phyloP scores from a whole-genome alignment of 2,113 vertebrate species.

The Rattus rattus region DNA sequence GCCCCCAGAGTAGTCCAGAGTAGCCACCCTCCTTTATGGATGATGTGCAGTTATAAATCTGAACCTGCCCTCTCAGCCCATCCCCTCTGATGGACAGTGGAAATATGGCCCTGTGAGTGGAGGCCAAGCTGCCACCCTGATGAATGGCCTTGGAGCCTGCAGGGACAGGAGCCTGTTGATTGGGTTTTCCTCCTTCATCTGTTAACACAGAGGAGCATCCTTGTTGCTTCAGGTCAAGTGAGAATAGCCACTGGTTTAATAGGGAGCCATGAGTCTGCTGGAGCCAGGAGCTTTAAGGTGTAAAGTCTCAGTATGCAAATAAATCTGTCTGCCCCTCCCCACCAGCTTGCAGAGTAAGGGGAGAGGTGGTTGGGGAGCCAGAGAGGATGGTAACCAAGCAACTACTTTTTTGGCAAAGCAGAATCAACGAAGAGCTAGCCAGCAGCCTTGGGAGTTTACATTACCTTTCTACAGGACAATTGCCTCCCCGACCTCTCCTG shows the following conservation, averaged over 20 bases:
- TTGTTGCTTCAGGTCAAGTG: not conserved
- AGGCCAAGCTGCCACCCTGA: not conserved
- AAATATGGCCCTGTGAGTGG: not conserved
- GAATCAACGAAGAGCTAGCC: not conserved
- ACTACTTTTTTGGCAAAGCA: not conserved
- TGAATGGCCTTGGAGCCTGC: not conserved
- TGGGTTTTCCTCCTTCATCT: rapidly evolving
- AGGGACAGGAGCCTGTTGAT: rapidly evolving
- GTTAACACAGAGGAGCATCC: not conserved
- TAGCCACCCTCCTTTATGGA: not conserved
- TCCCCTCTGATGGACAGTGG: not conserved
- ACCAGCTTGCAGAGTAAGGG: not conserved
- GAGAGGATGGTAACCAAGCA: rapidly evolving
- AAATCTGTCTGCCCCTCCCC: not conserved
- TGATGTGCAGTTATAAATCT: too few relatives aligned
- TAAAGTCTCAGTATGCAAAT: not conserved
- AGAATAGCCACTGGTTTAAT: too few relatives aligned
- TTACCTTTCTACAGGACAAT: not conserved
- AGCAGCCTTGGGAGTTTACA: not conserved
- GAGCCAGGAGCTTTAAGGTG: not conserved
- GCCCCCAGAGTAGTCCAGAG: rapidly evolving
- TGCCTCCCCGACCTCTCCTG: rapidly evolving
- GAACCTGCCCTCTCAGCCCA: not conserved
- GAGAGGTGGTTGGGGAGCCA: rapidly evolving
- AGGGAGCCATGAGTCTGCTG: not conserved